These are phyloP conservation scores for Erebia aethiops DNA, from an alignment of 2,888 invertebrate genomes.

Conservation along the genomic window DNA sequence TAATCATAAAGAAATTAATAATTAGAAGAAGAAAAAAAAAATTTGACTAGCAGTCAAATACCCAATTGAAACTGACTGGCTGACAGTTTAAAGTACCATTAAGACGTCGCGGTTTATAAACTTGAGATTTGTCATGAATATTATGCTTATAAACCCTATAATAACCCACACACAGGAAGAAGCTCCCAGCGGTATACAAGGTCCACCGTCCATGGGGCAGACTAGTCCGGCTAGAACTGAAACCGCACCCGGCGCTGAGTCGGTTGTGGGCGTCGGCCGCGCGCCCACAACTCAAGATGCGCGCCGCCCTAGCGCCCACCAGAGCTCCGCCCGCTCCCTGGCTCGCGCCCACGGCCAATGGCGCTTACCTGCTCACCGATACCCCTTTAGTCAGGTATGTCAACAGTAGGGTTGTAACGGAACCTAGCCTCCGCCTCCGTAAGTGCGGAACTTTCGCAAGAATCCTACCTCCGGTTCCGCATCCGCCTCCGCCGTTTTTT, in stretches of 20 bases:
- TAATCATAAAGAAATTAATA: no score
- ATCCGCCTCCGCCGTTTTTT: no score
- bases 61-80: no score
- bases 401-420: no score
- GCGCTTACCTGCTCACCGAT: conserved; percentile 88
- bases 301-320: conserved; percentile 89
- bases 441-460: no score
- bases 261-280: conserved; percentile 87
- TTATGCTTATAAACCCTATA: background rate
- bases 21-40: no score
- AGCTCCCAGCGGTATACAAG: conserved; percentile 90
- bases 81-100: no score
- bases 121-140: no score
- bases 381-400: conserved; percentile 63
- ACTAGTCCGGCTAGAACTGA: conserved; percentile 87
- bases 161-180: conserved; percentile 71
- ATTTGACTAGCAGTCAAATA: no score
- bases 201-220: conserved; percentile 88
- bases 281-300: conserved; percentile 87
- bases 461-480: no score
- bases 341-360: conserved; percentile 80
- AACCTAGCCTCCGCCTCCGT: no score
- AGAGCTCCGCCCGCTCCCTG: conserved; percentile 94
- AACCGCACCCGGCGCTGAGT: conserved; percentile 91
- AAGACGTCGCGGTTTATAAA: no score